Base-by-base conservation (phyloP, 2,797 vertebrate species). In the Spinibarbus caldwelli region DNA sequence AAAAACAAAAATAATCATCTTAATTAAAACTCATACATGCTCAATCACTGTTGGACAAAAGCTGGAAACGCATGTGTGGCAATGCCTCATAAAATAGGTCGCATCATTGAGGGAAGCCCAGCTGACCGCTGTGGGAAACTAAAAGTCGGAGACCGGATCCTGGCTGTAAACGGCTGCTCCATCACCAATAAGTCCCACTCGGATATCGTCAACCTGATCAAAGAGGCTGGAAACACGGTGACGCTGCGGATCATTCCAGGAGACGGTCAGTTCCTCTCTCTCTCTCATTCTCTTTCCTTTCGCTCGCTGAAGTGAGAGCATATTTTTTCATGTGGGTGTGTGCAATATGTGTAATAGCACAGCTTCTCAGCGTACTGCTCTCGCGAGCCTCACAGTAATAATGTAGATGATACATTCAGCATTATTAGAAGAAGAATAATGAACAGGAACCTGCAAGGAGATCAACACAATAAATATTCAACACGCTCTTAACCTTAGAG, bases 51-150 rank as follows among this genome's bases (percentile, higher is more conserved):
- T 85, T 75, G 82, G 84, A 70, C 82, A 84, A 84, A 75, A 99
- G 97, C 97, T 94, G 97, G 98, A 95, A 99, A 99, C 97, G 97
- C 98, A 95, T 99, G 98, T 98, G 98, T 99, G 96, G 98, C 98
- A 96, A 99, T 99, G 98, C 98, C 98, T 96, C 98, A 99, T 97
- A 99, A 99, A 99, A 99, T 99, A 99, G 98, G 98, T 92, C 97
- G 98, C 93, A 99, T 99, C 95, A 99, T 99, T 90, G 98, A 99
- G 94, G 98, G 98, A 91, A 99, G 98, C 91, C 98, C 98, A n/a
- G 98, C 98, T 7, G 98, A 99, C 95, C 98, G 98, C 91, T 99
- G 98, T 6, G 97, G 98, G 91, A 98, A 97, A 95, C 96, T 99
- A 95, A 99, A 99, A 94, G 98, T 99, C 23, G 98, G 98, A 82